Evolutionary conservation across 2,113 vertebrate genomes (phyloP), one percentile per base, ranked within the genome.

Genomic region (Tapirus terrestris): DNA sequence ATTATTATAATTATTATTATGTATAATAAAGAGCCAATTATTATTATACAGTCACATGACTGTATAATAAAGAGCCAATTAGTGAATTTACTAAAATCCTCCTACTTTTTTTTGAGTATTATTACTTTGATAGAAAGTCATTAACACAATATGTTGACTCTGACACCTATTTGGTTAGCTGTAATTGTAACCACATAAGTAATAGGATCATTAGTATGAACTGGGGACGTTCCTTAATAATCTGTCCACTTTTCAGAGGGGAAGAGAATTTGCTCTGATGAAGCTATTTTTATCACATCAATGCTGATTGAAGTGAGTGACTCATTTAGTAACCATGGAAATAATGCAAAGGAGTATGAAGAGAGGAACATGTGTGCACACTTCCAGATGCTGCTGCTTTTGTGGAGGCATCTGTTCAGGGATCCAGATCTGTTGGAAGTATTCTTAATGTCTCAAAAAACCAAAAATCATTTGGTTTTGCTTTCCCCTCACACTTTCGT

Each of bases 301-400:
- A 0, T 72, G 75, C 68, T 53, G 91, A 81, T 39, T 84, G 83
- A 85, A 51, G 27, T 87, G 48, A 92, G 31, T 23, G 70, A 87
- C 29, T 94, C 94, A 77, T 91, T 48, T 21, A 18, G 83, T 68
- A 77, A 91, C 97, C 96, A 14, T 96, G 60, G 76, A 91, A 86
- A 85, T 53, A 83, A 79, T 8, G 43, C 48, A 70, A 43, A 84
- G 70, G 18, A 88, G 65, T 81, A 33, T n/a, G 39, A 31, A 79
- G 94, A 77, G 45, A 81, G 21, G 83, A 0, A 61, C 48, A 39
- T 76, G 48, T 72, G 92, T n/a, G 20, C 4, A 21, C 9, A 48
- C 14, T 56, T 90, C 67, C 48, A 60, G 65, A 39, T 65, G 61
- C 70, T 27, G 11, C 82, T 21, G 58, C 56, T 27, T 43, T 84